These are phyloP conservation scores for Dendrolimus kikuchii DNA, from an alignment of 1,140 invertebrate species.

Conservation along the genomic window DNA sequence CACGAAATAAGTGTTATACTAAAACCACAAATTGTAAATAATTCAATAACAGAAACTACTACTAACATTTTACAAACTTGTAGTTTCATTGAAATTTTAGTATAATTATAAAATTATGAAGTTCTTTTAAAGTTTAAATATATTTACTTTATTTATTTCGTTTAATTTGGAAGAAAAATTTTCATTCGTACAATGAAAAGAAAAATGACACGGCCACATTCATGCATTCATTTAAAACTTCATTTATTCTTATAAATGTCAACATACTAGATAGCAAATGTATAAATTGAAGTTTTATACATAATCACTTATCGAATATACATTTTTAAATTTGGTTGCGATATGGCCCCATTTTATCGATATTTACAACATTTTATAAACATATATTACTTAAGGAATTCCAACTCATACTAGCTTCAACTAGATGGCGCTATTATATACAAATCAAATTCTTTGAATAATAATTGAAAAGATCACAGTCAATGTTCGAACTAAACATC, in stretches of 20 bases:
- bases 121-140: no score
- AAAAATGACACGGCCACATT: background rate
- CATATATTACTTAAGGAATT: no score
- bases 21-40: no score
- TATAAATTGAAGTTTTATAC: background rate
- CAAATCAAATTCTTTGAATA: no score
- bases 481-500: no score
- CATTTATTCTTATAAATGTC: background rate
- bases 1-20: conserved; percentile 32
- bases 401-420: no score
- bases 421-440: no score
- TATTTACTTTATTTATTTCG: no score
- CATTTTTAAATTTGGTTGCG: conserved; percentile 7
- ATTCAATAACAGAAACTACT: conserved; percentile 1
- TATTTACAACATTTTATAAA: conserved; percentile 5
- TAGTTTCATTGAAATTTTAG: conserved; percentile 2
- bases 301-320: background rate
- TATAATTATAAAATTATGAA: background rate
- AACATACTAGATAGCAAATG: background rate
- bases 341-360: conserved; percentile 15
- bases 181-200: no score
- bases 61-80: conserved; percentile 2
- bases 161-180: no score
- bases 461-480: no score
- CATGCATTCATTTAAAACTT: background rate